Conservation (phyloP, 2,113 vertebrate species). For the Monarcha castaneiventris region DNA sequence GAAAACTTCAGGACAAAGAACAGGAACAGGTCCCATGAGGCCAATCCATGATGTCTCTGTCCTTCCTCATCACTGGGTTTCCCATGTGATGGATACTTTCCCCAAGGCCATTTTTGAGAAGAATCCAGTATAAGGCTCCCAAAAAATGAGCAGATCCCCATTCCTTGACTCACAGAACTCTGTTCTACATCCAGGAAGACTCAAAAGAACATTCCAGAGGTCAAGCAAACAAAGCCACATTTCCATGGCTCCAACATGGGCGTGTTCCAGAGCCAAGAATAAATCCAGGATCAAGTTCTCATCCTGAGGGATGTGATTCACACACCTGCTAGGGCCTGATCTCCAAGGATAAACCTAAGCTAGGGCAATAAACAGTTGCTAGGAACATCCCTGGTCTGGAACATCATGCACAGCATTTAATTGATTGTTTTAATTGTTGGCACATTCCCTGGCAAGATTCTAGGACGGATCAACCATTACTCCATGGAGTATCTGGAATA, state of each 20-base stretch:
- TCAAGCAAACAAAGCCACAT: not conserved
- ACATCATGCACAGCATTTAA: not conserved
- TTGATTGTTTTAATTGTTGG: not conserved
- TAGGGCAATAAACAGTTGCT: not conserved
- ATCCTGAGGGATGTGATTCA: not conserved
- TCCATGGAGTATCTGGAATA: not conserved
- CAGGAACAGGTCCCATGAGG: not conserved
- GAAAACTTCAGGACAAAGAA: not conserved
- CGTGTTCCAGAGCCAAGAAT: not conserved
- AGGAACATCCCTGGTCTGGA: not conserved
- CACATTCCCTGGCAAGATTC: not conserved
- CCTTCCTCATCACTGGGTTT: not conserved
- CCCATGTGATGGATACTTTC: not conserved
- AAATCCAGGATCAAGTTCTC: not conserved
- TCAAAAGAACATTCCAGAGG: not conserved
- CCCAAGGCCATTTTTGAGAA: rapidly evolving
- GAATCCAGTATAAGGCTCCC: not conserved
- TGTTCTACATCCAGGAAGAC: not conserved
- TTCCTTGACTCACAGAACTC: not conserved
- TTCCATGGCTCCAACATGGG: not conserved
- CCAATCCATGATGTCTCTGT: not conserved
- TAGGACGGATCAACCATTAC: not conserved
- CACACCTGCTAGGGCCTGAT: not conserved
- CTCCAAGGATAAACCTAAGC: not conserved
- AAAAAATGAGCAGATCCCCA: not conserved